Evolutionary conservation across 2,888 invertebrate species (phyloP), one percentile per base, ranked within the genome.

Genomic region (Alcis repandata): DNA sequence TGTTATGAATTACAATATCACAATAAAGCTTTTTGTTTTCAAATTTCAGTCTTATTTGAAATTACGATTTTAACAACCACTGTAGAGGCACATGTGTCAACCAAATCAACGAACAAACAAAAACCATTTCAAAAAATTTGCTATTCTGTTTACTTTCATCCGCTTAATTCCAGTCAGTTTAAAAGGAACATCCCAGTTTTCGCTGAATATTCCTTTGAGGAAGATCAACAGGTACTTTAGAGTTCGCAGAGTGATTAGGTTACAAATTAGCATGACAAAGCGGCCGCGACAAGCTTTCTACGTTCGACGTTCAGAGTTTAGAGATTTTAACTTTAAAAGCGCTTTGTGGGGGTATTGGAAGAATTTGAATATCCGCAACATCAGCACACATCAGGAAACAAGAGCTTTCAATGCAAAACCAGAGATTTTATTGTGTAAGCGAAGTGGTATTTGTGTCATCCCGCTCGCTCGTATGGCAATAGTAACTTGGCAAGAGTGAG

Each of bases 241-340:
- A 75, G 74, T 78, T 70, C 71, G 60, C 62, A 60, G 70, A 72
- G 69, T 76, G 78, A 82, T 79, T 79, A 66, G 72, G 77, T 78
- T 79, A 77, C 81, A 76, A 79, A 84, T 84, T 84, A 83, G 75
- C 84, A 84, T 84, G 73, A 82, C 82, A 84, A 83, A 84, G 82
- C 74, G 61, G 38, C 74, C 67, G 66, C 72, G 75, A 75, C 67
- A 54, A 61, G 63, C 75, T 72, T 51, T 67, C 63, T 71, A 69
- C 64, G 68, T 68, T 68, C 59, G 45, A 69, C 63, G 64, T 67
- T 68, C 69, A 60, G 67, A 62, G 59, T 59, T 62, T 48, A 53
- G 33, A 43, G 48, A 40, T 56, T 40, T 33, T 41, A 58, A 27
- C 51, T 43, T 57, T 52, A 4, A 8, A 36, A 52, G 27, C 19